Base-by-base conservation (phyloP, 2,797 vertebrate species). In the Poecilia velifera region DNA sequence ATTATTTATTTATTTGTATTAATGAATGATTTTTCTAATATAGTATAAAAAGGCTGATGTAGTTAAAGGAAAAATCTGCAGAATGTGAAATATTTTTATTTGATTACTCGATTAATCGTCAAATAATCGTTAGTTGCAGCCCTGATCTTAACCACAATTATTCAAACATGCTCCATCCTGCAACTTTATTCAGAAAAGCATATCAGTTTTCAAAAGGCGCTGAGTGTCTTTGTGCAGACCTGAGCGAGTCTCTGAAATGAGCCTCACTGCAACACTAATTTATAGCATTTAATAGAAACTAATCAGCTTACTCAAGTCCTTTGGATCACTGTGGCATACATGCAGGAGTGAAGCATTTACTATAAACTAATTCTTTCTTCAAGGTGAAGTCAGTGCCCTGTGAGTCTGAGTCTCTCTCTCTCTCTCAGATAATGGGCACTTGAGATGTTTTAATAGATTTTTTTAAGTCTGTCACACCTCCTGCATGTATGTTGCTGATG, bases 321-420 rank as follows among this genome's bases (percentile, higher is more conserved):
- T 87, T 79, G 80, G 8, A 86, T 87, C 80, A 59, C 78, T 64
- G 49, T 77, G 28, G 72, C 76, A 78, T 57, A 57, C 47, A 18
- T 49, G 12, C 25, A 84, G 78, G 76, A 88, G 76, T 76, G 78
- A 76, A 84, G 73, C 80, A 79, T 89, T 91, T 87, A 79, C 82
- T 81, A 81, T 88, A 74, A 88, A 84, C 72, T 83, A 53, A 86
- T 80, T 86, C 84, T 88, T 85, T 88, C 83, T 80, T 90, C 82
- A 81, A 80, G 76, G 80, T 90, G 83, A 93, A 89, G 85, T 85
- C 83, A 76, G 76, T 46, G 83, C 36, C 22, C 82, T 59, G 77
- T 88, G 55, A 9, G 47, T 77, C 80, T 91, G 86, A 91, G 82
- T 88, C 86, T 87, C 84, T 74, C 73, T 74, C 73, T 74, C 74